These are phyloP conservation scores for Eurystomus glaucurus DNA, from an alignment of 2,797 vertebrate genomes.

Conservation along the genomic window DNA sequence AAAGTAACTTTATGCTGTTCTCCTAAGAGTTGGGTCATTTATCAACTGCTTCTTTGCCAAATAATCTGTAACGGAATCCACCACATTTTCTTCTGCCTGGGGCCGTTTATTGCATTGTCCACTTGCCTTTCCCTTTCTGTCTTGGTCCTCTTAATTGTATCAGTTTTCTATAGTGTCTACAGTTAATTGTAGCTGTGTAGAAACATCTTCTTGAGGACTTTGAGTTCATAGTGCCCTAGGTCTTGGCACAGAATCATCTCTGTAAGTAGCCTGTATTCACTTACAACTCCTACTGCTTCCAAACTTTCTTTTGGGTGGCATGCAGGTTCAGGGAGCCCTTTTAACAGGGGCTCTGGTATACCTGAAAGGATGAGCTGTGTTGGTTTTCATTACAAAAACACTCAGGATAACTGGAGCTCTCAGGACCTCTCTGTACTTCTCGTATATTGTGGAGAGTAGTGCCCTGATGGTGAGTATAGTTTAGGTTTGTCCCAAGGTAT, in stretches of 20 bases:
- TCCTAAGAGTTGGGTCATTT: slow-evolving; percentile 40
- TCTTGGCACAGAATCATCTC: background rate
- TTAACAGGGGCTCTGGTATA: background rate
- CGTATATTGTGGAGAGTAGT: background rate
- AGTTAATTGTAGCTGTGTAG: background rate
- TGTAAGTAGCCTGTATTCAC: background rate
- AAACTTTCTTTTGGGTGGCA: background rate
- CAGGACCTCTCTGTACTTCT: rapidly evolving
- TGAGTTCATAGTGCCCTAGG: background rate
- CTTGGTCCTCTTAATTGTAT: background rate
- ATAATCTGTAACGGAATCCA: slow-evolving; percentile 33
- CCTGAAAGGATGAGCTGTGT: background rate
- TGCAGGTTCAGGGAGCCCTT: background rate
- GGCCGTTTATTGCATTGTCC: background rate
- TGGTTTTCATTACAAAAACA: background rate
- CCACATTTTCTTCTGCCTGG: background rate
- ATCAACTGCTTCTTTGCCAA: slow-evolving; percentile 23
- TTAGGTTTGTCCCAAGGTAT: background rate
- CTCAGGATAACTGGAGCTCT: background rate
- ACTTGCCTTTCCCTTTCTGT: background rate
- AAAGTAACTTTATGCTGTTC: slow-evolving; percentile 28
- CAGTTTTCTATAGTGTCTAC: background rate
- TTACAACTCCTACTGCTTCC: background rate
- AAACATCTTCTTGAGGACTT: background rate
- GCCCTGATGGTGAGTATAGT: background rate